A percentile compares a stretch with the other conserved stretches of the same genome.
Conservation (phyloP, 2,888 invertebrate genomes). For the Trilocha varians region DNA sequence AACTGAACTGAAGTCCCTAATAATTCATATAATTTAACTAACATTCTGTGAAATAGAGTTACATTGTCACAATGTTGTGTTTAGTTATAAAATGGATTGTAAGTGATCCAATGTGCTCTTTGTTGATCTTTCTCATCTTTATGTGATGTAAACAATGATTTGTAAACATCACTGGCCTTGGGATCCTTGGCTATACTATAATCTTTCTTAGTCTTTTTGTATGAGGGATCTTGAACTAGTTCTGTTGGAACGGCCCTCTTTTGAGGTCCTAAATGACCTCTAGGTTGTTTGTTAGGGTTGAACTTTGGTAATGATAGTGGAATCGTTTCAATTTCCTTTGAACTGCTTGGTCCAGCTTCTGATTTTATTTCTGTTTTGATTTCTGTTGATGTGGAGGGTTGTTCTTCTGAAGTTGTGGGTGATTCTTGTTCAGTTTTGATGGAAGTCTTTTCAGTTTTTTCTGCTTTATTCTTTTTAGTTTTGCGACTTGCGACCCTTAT, state of each 20-base stretch:
- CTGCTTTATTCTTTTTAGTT: slow-evolving; percentile 74
- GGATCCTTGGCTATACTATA: slow-evolving; percentile 94
- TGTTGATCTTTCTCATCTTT: slow-evolving; percentile 88
- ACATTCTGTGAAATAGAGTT: no score
- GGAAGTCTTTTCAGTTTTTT: slow-evolving; percentile 31
- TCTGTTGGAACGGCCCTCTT: slow-evolving; percentile 52
- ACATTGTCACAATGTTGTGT: no score
- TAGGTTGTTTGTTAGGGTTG: slow-evolving; percentile 52
- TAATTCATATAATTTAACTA: no score
- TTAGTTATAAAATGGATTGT: slow-evolving; percentile 92
- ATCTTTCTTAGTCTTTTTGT: slow-evolving; percentile 83
- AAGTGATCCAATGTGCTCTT: slow-evolving; percentile 97
- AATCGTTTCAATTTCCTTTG: slow-evolving; percentile 59
- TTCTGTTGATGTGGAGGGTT: slow-evolving; percentile 13
- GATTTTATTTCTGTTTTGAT: slow-evolving; percentile 42
- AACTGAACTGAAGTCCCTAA: no score
- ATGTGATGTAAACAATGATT: slow-evolving; percentile 95
- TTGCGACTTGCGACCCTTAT: slow-evolving; percentile 79
- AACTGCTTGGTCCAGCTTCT: slow-evolving; percentile 36
- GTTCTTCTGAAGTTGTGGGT: slow-evolving; percentile 15
- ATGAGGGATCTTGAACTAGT: slow-evolving; percentile 75
- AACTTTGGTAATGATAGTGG: slow-evolving; percentile 58
- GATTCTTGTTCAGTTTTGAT: slow-evolving; percentile 31
- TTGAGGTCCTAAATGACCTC: slow-evolving; percentile 60
- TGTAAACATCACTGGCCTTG: slow-evolving; percentile 90